A percentile compares a stretch with the other conserved stretches of the same genome.
Evolutionary conservation across 1,140 invertebrate species (phyloP).

Genomic region (Armadillidium nasatum): DNA sequence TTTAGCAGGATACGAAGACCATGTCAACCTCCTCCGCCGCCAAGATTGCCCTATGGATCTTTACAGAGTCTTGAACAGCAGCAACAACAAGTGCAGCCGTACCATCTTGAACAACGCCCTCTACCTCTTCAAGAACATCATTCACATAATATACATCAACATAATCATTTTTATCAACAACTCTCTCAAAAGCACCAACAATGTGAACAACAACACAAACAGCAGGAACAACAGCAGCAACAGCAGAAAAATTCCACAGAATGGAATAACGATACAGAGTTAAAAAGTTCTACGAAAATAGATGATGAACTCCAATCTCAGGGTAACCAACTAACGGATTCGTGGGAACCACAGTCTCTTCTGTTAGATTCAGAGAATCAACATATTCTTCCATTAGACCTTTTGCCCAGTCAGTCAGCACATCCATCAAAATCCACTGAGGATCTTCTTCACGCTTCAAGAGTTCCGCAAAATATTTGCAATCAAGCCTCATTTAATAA

Average conservation of each 20-base stretch:
- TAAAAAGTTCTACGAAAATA: too few species aligned
- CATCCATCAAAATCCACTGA: slow-evolving; percentile 30
- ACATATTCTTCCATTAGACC: neutral
- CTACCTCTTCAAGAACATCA: neutral
- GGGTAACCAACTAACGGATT: neutral
- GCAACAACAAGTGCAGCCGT: neutral
- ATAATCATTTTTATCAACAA: too few species aligned
- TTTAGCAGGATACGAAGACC: neutral
- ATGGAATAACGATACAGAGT: neutral
- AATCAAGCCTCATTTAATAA: neutral
- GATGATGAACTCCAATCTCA: neutral
- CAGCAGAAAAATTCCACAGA: neutral
- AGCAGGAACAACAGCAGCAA: neutral
- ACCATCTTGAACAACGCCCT: neutral
- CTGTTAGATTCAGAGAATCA: neutral
- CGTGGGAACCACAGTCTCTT: neutral
- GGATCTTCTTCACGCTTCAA: slow-evolving; percentile 34
- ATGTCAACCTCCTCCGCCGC: neutral
- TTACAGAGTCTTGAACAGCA: neutral
- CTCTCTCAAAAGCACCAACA: neutral
- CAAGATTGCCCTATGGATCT: slow-evolving; percentile 8
- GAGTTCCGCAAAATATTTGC: slow-evolving; percentile 25
- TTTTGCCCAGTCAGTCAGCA: neutral
- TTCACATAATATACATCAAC: neutral
- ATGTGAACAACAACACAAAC: neutral